Evolutionary conservation across 2,797 vertebrate species (phyloP), one percentile per base, ranked within the genome.

Genomic region (Hyperoplus immaculatus): DNA sequence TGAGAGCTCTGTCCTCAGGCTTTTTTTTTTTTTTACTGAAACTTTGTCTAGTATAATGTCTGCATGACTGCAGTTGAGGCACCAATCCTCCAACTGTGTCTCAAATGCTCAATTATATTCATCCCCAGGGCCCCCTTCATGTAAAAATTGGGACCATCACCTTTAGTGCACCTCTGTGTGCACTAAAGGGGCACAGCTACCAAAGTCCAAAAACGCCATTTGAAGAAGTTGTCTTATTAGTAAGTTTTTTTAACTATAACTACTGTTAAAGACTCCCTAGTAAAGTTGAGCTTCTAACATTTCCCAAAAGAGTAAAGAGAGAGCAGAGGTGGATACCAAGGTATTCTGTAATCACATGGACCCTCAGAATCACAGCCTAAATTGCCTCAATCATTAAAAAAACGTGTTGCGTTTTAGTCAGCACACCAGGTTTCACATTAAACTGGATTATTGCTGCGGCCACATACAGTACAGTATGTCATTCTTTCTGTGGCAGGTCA

Each of bases 371-470:
- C 80, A 72, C 72, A 70, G 77, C 75, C 70, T 93, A 93, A 29
- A 94, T 93, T 93, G 85, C 77, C 72, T 92, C 43, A 54, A 90
- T 93, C 86, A 91, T 94, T 93, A 90, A 92, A 93, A 91, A 92
- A 90, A 93, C 89, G 88, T 91, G 87, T 88, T 86, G 83, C 51
- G 62, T 90, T 88, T 88, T 91, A 85, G 83, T 82, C 75, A 88
- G 88, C 79, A 69, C 80, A 73, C 72, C 59, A 85, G 76, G 85
- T 86, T 89, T 85, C 69, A 84, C 79, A 87, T 90, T 78, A 82
- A 83, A 84, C 43, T 69, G 75, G 76, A 92, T 89, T 88, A 88
- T 82, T 86, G 84, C 81, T 53, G 51, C 72, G 71, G 74, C 69
- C 68, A 73, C 66, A 71, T 78, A 56, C 47, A 68, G 51, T 42